Conservation (phyloP, 2,888 invertebrate genomes). For the Epinotia demarniana region DNA sequence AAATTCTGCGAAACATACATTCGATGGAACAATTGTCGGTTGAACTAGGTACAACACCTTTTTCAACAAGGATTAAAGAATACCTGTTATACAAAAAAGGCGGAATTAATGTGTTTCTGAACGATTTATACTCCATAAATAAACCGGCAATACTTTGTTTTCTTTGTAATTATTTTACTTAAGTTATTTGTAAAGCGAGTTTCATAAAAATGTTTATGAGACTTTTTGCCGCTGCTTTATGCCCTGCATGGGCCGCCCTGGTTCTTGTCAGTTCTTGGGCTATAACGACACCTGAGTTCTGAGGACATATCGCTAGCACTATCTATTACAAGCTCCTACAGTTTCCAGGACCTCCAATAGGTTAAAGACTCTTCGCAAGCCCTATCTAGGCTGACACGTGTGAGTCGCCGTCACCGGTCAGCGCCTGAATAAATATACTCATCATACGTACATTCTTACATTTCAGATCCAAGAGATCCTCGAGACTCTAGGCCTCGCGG, state of each 20-base stretch:
- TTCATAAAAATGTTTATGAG: too few species aligned
- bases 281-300: background rate
- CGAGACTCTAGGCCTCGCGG: constrained; percentile 93
- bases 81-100: too few species aligned
- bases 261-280: background rate
- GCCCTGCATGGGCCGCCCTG: too few species aligned
- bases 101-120: too few species aligned
- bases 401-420: background rate
- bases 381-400: background rate
- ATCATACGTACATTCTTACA: background rate
- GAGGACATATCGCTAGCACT: background rate
- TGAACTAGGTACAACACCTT: background rate
- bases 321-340: background rate
- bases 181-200: too few species aligned
- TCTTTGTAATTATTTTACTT: too few species aligned
- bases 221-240: too few species aligned
- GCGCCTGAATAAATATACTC: background rate
- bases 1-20: too few species aligned
- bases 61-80: background rate
- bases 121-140: too few species aligned
- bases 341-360: background rate
- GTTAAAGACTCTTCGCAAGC: background rate
- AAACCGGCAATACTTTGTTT: too few species aligned
- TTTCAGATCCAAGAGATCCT: constrained; percentile 95
- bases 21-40: too few species aligned